phyloP scores from a whole-genome alignment of 2,797 vertebrate species.

The Hemitrygon akajei region DNA sequence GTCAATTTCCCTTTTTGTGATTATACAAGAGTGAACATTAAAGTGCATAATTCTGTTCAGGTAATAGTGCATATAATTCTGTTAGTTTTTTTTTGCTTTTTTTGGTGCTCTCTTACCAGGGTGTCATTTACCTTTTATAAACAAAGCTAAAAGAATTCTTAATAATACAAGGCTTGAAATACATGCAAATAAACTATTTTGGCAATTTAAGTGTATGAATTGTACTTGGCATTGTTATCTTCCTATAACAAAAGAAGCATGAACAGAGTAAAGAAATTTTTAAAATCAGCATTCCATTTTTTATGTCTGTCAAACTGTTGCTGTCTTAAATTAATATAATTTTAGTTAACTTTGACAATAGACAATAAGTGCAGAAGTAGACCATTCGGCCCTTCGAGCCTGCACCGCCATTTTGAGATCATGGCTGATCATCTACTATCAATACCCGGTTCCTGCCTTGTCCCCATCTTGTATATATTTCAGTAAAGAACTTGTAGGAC shows the following conservation, averaged over 20 bases:
- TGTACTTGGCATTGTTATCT: background rate
- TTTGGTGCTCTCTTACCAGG: background rate
- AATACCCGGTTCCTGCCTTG: too few species aligned
- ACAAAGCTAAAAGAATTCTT: background rate
- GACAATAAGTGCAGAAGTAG: too few species aligned
- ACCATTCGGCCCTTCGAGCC: too few species aligned
- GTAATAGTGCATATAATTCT: background rate
- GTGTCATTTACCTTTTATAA: constrained; percentile 2
- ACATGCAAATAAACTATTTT: constrained; percentile 18
- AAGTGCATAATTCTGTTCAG: background rate
- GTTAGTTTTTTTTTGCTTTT: background rate
- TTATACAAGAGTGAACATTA: background rate
- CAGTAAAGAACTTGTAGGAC: background rate
- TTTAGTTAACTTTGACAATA: background rate
- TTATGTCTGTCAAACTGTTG: background rate
- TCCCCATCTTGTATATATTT: background rate
- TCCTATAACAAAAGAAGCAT: too few species aligned
- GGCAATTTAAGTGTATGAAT: background rate
- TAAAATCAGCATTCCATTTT: background rate
- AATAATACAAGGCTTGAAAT: constrained; percentile 25
- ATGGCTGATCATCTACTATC: too few species aligned
- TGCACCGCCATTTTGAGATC: too few species aligned
- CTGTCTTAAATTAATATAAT: background rate
- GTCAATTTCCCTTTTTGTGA: background rate
- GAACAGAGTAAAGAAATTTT: background rate